phyloP scores from a whole-genome alignment of 2,113 vertebrate genomes.

The Scatophagus argus region DNA sequence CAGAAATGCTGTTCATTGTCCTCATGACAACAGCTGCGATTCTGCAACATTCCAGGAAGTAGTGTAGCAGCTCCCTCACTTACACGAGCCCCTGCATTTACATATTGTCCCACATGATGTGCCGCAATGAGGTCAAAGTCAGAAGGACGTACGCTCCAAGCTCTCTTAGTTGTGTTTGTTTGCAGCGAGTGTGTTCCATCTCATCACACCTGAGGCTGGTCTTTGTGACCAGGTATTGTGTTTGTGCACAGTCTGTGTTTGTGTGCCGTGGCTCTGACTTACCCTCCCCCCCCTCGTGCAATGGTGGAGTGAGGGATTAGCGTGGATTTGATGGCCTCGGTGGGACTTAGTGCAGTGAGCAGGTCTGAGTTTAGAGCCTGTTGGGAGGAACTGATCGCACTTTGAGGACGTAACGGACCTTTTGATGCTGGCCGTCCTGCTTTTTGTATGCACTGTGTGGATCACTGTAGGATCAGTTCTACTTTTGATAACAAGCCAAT shows the following conservation, averaged over 20 bases:
- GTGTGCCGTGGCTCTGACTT: constrained; percentile 24
- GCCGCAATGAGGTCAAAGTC: constrained; percentile 57
- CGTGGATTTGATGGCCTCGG: constrained; percentile 76
- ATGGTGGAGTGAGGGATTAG: constrained; percentile 74
- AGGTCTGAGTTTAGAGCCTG: constrained; percentile 63
- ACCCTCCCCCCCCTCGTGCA: constrained; percentile 25
- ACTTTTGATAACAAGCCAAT: not conserved
- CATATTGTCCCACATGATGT: constrained; percentile 46
- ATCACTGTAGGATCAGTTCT: constrained; percentile 4
- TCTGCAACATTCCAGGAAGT: constrained; percentile 19
- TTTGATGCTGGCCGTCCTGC: constrained; percentile 12
- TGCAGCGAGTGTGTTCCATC: constrained; percentile 17
- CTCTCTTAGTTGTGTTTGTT: constrained; percentile 14
- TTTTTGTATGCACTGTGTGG: not conserved
- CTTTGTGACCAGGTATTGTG: constrained; percentile 40
- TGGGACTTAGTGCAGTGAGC: constrained; percentile 67
- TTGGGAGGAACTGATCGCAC: constrained; percentile 65
- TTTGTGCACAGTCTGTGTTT: constrained; percentile 27
- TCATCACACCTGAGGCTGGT: constrained; percentile 36
- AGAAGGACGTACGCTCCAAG: constrained; percentile 10
- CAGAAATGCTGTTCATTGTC: constrained; percentile 47
- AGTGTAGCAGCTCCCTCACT: constrained; percentile 14
- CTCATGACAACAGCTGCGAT: constrained; percentile 58
- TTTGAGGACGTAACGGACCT: constrained; percentile 51
- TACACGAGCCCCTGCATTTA: constrained; percentile 47